phyloP scores from a whole-genome alignment of 2,888 invertebrate genomes.

The Trisateles emortualis region DNA sequence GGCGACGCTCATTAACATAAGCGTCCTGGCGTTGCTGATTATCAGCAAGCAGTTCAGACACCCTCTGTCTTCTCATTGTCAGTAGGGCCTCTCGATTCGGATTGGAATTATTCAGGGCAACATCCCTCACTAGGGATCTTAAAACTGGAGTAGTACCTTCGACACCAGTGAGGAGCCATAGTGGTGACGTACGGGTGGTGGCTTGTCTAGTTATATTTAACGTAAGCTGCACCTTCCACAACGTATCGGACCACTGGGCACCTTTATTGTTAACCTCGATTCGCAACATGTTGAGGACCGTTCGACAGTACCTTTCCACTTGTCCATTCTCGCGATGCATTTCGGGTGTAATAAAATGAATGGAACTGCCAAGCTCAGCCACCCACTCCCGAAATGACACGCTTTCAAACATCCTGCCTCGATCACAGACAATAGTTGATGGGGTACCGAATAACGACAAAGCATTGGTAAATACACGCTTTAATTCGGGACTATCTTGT shows the following conservation, averaged over 20 bases:
- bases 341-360: slow-evolving; percentile 42
- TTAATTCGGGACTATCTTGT: slow-evolving; percentile 40
- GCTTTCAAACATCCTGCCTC: slow-evolving; percentile 41
- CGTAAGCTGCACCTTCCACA: slow-evolving; percentile 31
- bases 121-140: slow-evolving; percentile 24
- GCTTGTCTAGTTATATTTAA: slow-evolving; percentile 32
- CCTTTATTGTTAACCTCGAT: slow-evolving; percentile 7
- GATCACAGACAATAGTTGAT: slow-evolving; percentile 32
- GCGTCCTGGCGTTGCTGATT: slow-evolving; percentile 14
- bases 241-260: slow-evolving; percentile 9
- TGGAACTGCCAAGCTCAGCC: slow-evolving; percentile 19
- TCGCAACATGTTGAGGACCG: slow-evolving; percentile 32
- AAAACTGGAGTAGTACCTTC: slow-evolving; percentile 31
- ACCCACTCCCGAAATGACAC: slow-evolving; percentile 19
- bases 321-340: slow-evolving; percentile 41
- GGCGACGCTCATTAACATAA: not conserved
- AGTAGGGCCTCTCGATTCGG: slow-evolving; percentile 23
- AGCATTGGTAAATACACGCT: slow-evolving; percentile 10
- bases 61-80: slow-evolving; percentile 9
- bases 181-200: slow-evolving; percentile 26
- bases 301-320: slow-evolving; percentile 25
- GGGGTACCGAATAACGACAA: slow-evolving; percentile 36
- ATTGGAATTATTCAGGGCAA: slow-evolving; percentile 10
- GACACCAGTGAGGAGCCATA: slow-evolving; percentile 28
- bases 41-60: not conserved